Base-by-base conservation (phyloP, 2,113 vertebrate species). In the Ameiurus melas region DNA sequence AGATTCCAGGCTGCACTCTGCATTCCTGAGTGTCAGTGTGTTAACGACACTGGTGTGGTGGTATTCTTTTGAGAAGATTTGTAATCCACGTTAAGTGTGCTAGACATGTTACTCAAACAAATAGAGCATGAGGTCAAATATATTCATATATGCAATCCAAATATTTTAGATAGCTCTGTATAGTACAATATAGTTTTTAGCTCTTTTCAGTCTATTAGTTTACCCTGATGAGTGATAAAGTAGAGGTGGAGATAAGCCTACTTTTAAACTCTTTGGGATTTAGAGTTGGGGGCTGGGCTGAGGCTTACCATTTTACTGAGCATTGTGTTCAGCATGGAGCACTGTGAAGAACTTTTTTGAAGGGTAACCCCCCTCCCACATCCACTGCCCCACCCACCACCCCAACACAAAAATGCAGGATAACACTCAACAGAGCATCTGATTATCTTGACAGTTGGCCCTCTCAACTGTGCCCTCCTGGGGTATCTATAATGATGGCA, bases 11-110 rank as follows among this genome's bases (percentile, higher is more conserved):
- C 68, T 87, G 87, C 87, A 85, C 51, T 12, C 86, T 89, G 89
- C 93, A 94, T 94, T 94, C 93, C 92, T 91, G 30, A 88, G 89
- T 85, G 92, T 80, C 91, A 73, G 47, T 30, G 57, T 84, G 66
- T 43, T 87, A 75, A 80, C 6, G 43, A 75, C 77, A 30, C 86
- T 84, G 19, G 55, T 80, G 17, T 55, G 60, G 53, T 73, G 79
- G 36, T 73, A 83, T 39, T 51, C 55, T 47, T 84, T 25, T 55
- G 5, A 66, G 43, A 83, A 5, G 9, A 20, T 55, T 77, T 80
- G 60, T 13, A 90, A 20, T 3, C 85, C 84, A 88, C 88, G 83
- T 66, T 39, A 68, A 70, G 75, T 36, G 64, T 73, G 68, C 89
- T 86, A 77, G 25, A 75, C 83, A 62, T 90, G 83, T 83, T 84